Percentiles rank a stretch among this genome's conserved stretches.
Conservation (phyloP, 2,797 vertebrate species). For the Poeciliopsis infans region DNA sequence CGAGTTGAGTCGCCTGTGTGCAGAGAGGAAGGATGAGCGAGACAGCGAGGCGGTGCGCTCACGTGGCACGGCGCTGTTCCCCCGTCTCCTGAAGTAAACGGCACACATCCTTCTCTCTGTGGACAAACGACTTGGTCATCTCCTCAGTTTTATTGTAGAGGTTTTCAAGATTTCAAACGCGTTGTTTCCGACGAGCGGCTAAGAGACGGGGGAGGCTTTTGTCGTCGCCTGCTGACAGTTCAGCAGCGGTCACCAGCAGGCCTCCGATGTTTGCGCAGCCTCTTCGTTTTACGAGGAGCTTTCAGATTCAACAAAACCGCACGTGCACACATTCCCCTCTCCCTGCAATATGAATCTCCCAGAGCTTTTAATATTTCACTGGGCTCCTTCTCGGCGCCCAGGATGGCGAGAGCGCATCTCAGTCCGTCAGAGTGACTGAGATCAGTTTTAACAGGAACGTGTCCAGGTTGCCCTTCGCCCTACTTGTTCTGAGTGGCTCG, state of each 20-base stretch:
- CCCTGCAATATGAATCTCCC: constrained; percentile 21
- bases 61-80: constrained; percentile 39
- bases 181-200: neutral
- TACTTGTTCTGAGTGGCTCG: constrained; percentile 58
- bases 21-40: constrained; percentile 22
- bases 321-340: constrained; percentile 12
- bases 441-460: constrained; percentile 36
- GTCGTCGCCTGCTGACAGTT: neutral
- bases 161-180: neutral
- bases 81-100: constrained; percentile 42
- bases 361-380: constrained; percentile 73
- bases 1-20: constrained; percentile 6
- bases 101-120: constrained; percentile 48
- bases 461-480: constrained; percentile 49
- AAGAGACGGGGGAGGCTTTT: neutral
- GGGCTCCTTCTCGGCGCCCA: constrained; percentile 55
- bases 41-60: constrained; percentile 19
- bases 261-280: constrained; percentile 3
- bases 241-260: constrained; percentile 3
- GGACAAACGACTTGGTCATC: constrained; percentile 33
- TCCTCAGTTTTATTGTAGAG: constrained; percentile 23
- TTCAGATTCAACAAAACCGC: constrained; percentile 17
- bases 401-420: constrained; percentile 27
- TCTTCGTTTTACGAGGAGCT: constrained; percentile 19
- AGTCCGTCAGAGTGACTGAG: constrained; percentile 43